A percentile compares a stretch with the other conserved stretches of the same genome.
Evolutionary conservation across 2,797 vertebrate species (phyloP).

Genomic region (Spheniscus humboldti): DNA sequence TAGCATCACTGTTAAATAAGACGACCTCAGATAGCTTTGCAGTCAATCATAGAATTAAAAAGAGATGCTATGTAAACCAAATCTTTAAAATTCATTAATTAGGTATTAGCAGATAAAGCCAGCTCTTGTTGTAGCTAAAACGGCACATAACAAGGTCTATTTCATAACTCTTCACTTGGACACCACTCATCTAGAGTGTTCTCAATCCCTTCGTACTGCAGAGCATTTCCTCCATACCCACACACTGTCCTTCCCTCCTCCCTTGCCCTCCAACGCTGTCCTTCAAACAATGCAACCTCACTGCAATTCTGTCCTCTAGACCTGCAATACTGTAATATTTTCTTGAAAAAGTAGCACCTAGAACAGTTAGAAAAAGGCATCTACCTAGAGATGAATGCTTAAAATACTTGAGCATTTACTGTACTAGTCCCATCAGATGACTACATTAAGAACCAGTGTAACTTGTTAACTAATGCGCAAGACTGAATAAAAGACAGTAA

Average conservation of each 20-base stretch:
- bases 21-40: neutral
- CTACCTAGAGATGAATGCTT: neutral
- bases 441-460: neutral
- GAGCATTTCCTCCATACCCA: neutral
- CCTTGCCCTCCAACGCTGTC: neutral
- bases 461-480: neutral
- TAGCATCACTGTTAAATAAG: neutral
- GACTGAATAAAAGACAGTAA: neutral
- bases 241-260: neutral
- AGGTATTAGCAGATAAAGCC: neutral
- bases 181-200: neutral
- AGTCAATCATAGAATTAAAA: neutral
- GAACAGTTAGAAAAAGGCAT: neutral
- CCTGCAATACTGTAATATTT: neutral
- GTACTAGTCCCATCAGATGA: neutral
- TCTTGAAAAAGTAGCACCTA: neutral
- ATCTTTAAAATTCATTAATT: neutral
- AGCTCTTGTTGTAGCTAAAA: neutral
- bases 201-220: neutral
- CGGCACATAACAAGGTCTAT: neutral
- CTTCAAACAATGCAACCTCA: neutral
- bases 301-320: neutral
- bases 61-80: neutral
- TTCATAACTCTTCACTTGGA: neutral
- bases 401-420: neutral